A percentile compares a stretch with the other conserved stretches of the same genome.
Conservation (phyloP, 2,797 vertebrate species). For the Lagodon rhomboides region DNA sequence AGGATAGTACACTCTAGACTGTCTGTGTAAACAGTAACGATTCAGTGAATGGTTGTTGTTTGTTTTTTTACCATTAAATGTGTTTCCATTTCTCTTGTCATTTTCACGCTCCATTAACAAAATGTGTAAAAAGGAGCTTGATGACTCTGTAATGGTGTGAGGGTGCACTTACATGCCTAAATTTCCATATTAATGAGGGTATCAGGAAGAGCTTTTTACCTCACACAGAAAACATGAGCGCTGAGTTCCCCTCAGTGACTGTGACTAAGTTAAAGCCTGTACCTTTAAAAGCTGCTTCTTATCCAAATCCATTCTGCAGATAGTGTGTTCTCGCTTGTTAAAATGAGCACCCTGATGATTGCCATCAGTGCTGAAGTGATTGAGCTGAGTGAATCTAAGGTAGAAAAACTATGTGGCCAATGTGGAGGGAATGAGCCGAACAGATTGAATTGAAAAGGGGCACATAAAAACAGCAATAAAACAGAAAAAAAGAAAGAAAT, state of each 20-base stretch:
- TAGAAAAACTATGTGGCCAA: conserved; percentile 56
- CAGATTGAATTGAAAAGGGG: conserved; percentile 72
- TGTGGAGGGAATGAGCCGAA: conserved; percentile 73
- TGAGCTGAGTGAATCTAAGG: conserved; percentile 78
- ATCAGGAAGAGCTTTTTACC: conserved; percentile 71
- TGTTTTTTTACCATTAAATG: conserved; percentile 61
- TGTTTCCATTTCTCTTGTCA: conserved; percentile 80
- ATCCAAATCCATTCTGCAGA: conserved; percentile 68
- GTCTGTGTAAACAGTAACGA: conserved; percentile 38
- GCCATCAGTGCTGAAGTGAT: conserved; percentile 78
- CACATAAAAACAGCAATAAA: conserved; percentile 67
- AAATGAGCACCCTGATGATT: conserved; percentile 82
- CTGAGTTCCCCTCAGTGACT: conserved; percentile 48
- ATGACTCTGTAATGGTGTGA: conserved; percentile 85
- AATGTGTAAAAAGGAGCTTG: conserved; percentile 84
- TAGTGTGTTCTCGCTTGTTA: conserved; percentile 69
- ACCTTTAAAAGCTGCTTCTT: conserved; percentile 69
- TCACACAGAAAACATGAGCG: conserved; percentile 55
- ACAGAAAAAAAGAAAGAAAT: conserved; percentile 16
- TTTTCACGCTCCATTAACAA: conserved; percentile 85
- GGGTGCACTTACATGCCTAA: conserved; percentile 77
- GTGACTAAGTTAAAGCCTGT: conserved; percentile 41
- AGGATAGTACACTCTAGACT: neutral
- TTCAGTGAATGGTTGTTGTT: neutral
- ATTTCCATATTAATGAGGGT: conserved; percentile 88